Conservation (phyloP, 2,888 invertebrate species). For the Melanophora roralis region DNA sequence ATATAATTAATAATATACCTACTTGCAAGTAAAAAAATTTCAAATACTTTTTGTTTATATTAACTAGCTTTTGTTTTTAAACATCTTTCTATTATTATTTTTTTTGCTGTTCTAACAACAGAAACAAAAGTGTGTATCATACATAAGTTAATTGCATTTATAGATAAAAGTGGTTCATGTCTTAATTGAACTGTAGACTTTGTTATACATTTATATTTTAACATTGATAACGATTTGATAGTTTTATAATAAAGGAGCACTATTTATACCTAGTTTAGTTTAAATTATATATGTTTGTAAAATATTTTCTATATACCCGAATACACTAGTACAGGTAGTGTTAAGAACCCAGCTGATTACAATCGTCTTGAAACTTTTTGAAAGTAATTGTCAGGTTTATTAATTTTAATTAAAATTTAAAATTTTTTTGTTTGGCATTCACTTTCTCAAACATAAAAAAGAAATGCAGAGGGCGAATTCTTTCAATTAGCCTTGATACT, state of each 20-base stretch:
- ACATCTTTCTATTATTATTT: conserved; percentile 25
- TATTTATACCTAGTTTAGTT: conserved; percentile 5
- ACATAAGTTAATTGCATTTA: conserved; percentile 15
- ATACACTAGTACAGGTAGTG: no score
- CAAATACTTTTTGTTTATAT: neutral
- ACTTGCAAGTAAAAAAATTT: no score
- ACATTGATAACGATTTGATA: neutral
- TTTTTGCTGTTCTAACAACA: conserved; percentile 42
- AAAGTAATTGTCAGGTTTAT: no score
- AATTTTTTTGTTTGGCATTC: no score
- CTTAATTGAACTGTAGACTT: conserved; percentile 7
- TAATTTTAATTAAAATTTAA: no score
- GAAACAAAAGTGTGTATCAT: neutral
- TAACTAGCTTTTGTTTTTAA: conserved; percentile 15
- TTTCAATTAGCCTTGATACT: no score
- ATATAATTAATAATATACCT: no score
- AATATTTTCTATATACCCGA: no score
- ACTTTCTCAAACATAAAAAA: no score
- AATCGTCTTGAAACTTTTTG: no score
- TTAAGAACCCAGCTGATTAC: no score
- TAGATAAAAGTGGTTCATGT: conserved; percentile 25
- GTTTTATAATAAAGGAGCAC: neutral
- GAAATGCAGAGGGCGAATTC: no score
- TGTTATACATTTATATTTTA: neutral
- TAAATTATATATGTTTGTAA: neutral